Base-by-base conservation (phyloP, 2,113 vertebrate genomes). In the Murina feae region DNA sequence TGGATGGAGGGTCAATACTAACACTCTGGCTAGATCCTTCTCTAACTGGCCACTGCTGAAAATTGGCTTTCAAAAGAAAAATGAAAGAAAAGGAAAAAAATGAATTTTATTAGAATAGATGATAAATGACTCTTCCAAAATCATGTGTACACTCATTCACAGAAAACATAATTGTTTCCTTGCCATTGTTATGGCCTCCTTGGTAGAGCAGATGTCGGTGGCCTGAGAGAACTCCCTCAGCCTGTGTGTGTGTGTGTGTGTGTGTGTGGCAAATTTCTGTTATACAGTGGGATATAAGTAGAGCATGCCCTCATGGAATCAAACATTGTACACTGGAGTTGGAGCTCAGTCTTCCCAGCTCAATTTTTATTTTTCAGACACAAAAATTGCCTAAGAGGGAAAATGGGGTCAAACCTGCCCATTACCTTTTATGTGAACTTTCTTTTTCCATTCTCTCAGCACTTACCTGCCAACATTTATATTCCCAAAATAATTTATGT, bases 281-380 rank as follows among this genome's bases (percentile, higher is more conserved):
- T 66, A 39, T 37, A 16, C 30, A 30, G 53, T 5, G 8, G 39
- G 53, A 14, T 60, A 4, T n/a, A 32, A 72, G 11, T 8, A 66
- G 60, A 75, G 20, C 2, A 21, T 11, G 5, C 5, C 32, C n/a
- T 51, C 25, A 32, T 44, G n/a, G 44, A 87, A 69, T 47, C 78
- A 89, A 63, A 53, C 12, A 8, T 53, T 37, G 14, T 17, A 16
- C 32, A 0, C 44, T 72, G 66, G 71, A 42, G 13, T 53, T 65
- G n/a, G 65, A 58, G 28, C 35, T 85, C 42, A 9, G 8, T 39
- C 44, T 90, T 85, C 53, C 4, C 58, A 84, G 65, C 5, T 81
- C n/a, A 76, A 11, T 66, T 68, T 92, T 81, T 72, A 25, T 66
- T 88, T 87, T 92, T 72, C 72, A 96, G 32, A 83, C 16, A 39